These are phyloP conservation scores for Pteropus rufus DNA, from an alignment of 2,797 vertebrate genomes.

Conservation along the genomic window DNA sequence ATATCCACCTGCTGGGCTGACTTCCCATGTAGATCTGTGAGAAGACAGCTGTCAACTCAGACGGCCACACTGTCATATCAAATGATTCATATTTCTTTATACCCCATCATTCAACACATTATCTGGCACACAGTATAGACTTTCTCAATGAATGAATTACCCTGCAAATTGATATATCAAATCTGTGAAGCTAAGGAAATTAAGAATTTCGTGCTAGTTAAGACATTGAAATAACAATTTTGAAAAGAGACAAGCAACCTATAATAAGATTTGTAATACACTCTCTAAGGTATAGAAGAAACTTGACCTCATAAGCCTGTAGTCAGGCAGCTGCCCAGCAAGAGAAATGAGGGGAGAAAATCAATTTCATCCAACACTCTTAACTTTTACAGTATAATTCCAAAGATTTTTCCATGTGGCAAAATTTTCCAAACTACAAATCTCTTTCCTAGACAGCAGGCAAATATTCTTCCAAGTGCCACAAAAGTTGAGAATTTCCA, in stretches of 20 bases:
- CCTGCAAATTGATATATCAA: not conserved
- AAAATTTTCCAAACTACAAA: constrained; percentile 66
- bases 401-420: constrained; percentile 57
- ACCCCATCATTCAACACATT: not conserved
- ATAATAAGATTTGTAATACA: constrained; percentile 44
- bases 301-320: constrained; percentile 37
- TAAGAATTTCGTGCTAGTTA: constrained; percentile 39
- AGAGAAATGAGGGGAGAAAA: constrained; percentile 45
- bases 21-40: not conserved
- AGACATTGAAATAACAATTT: constrained; percentile 49
- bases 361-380: constrained; percentile 34
- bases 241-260: constrained; percentile 49
- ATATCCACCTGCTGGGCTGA: not conserved
- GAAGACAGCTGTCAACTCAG: not conserved
- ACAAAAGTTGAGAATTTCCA: constrained; percentile 8
- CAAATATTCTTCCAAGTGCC: constrained; percentile 54
- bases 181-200: constrained; percentile 16
- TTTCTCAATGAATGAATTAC: constrained; percentile 9
- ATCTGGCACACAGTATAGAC: not conserved
- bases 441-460: constrained; percentile 66
- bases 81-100: not conserved
- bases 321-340: constrained; percentile 45
- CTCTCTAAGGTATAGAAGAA: constrained; percentile 50
- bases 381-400: constrained; percentile 21
- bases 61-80: not conserved